Conservation (phyloP, 2,888 invertebrate genomes). For the Hyposoter didymator region DNA sequence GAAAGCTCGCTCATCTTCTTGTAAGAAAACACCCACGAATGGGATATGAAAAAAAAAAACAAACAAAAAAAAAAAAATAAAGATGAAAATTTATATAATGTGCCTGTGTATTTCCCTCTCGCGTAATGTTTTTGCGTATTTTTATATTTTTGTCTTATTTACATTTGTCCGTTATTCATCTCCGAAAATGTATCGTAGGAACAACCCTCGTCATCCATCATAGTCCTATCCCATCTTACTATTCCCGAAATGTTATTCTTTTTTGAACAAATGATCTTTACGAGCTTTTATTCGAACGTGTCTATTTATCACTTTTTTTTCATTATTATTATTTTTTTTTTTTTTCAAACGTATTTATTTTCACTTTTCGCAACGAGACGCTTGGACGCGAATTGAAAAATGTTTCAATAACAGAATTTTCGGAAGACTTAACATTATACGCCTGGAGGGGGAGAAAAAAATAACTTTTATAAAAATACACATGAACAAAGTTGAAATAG, state of each 20-base stretch:
- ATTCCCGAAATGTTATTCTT: neutral
- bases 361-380: neutral
- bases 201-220: slow-evolving; percentile 10
- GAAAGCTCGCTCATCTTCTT: neutral
- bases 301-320: neutral
- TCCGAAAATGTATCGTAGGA: neutral
- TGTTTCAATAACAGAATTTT: neutral
- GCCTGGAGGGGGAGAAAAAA: neutral
- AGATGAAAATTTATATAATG: neutral
- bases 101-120: neutral
- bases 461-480: neutral
- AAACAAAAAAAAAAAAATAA: neutral
- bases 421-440: neutral
- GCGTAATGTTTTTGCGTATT: neutral
- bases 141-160: neutral
- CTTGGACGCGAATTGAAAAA: neutral
- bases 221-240: neutral
- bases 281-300: neutral
- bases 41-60: neutral
- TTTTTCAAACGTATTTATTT: neutral
- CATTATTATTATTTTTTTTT: too few species aligned
- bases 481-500: neutral
- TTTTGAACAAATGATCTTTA: slow-evolving; percentile 9
- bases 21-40: slow-evolving; percentile 3
- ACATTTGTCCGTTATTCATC: neutral